Conservation (phyloP, 2,888 invertebrate species). For the Xylota sylvarum region DNA sequence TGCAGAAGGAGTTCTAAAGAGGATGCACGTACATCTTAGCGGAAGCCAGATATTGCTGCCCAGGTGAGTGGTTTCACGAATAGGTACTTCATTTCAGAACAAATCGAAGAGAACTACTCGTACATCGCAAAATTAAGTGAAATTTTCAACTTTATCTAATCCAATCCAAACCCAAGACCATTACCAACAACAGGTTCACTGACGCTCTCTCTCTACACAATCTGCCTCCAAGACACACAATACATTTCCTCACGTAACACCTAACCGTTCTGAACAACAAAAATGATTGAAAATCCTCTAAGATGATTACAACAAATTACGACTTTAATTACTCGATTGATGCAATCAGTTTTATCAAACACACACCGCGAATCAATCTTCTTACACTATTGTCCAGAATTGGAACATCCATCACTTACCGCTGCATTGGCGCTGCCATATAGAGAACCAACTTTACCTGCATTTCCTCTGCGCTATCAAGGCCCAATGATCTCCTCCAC, state of each 20-base stretch:
- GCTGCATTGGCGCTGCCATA: constrained; percentile 2
- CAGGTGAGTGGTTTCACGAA: no score
- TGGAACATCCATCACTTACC: constrained; percentile 28
- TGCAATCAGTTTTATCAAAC: constrained; percentile 4
- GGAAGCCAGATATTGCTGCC: no score
- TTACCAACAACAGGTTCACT: neutral
- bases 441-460: neutral
- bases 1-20: no score
- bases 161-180: neutral
- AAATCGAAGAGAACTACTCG: no score
- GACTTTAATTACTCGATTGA: constrained; percentile 17
- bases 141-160: no score
- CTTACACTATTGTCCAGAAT: constrained; percentile 11
- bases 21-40: no score
- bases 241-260: neutral
- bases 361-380: neutral
- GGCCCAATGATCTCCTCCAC: constrained; percentile 5
- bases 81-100: no score
- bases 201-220: neutral
- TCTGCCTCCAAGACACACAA: neutral
- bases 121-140: no score
- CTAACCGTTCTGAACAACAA: neutral
- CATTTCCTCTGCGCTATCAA: constrained; percentile 14
- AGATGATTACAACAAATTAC: constrained; percentile 14
- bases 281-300: constrained; percentile 3